These are phyloP conservation scores for Sturmia bella DNA, from an alignment of 2,888 invertebrate species.

Conservation along the genomic window DNA sequence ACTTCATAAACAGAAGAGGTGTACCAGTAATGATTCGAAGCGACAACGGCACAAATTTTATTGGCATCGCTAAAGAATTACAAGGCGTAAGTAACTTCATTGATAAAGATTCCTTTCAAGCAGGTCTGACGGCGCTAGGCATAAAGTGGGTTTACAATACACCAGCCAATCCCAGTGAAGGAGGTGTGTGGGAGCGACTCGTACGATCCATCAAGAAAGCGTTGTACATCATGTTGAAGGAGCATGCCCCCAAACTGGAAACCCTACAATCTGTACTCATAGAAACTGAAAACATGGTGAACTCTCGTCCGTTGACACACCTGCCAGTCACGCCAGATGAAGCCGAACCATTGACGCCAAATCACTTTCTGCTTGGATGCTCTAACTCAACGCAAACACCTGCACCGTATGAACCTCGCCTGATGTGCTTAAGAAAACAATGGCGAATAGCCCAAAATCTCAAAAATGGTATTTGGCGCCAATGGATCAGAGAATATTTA, in stretches of 20 bases:
- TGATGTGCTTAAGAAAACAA: background rate
- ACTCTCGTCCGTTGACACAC: background rate
- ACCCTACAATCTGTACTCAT: background rate
- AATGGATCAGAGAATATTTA: constrained; percentile 38
- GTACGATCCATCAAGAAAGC: constrained; percentile 22
- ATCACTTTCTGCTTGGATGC: constrained; percentile 39
- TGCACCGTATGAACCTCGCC: background rate
- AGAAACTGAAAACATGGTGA: constrained; percentile 2
- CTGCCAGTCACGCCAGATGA: constrained; percentile 11
- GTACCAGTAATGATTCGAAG: constrained; percentile 26
- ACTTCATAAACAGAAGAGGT: constrained; percentile 40
- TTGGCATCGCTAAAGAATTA: background rate
- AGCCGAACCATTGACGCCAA: constrained; percentile 24
- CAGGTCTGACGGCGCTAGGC: background rate
- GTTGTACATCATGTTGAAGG: background rate
- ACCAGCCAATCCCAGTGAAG: constrained; percentile 13
- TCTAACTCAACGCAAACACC: background rate
- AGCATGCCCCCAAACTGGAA: background rate
- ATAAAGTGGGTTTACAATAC: constrained; percentile 28
- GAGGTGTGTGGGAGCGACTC: constrained; percentile 19
- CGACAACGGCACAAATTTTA: constrained; percentile 14
- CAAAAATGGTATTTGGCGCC: too few species aligned
- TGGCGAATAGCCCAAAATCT: constrained; percentile 8
- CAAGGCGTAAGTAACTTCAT: background rate
- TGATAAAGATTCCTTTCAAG: background rate